A percentile compares a stretch with the other conserved stretches of the same genome.
phyloP scores from a whole-genome alignment of 1,140 invertebrate species.

The Drosophila equinoxialis region DNA sequence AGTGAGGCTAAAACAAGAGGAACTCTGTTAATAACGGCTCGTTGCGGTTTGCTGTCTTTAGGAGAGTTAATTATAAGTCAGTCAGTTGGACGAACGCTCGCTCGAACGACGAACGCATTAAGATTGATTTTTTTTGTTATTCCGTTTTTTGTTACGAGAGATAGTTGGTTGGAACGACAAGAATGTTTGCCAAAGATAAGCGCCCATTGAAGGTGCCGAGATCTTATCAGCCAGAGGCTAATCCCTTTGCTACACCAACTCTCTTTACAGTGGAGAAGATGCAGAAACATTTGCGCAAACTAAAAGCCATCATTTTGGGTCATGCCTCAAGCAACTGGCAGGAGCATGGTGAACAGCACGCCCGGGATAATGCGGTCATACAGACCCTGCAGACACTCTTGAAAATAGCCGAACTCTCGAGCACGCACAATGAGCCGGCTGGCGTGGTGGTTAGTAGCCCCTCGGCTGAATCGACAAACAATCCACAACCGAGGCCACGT shows the following conservation, averaged over 20 bases:
- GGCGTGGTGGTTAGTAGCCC: slow-evolving; percentile 54
- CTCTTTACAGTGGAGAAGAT: slow-evolving; percentile 71
- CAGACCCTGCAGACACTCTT: slow-evolving; percentile 76
- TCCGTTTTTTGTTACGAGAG: slow-evolving; percentile 24
- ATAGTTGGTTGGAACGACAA: slow-evolving; percentile 22
- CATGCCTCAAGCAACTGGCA: slow-evolving; percentile 64
- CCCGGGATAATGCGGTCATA: slow-evolving; percentile 73
- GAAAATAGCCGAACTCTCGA: slow-evolving; percentile 79
- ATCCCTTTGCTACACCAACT: slow-evolving; percentile 31
- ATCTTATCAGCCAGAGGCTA: slow-evolving; percentile 32
- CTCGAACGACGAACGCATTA: slow-evolving; percentile 18
- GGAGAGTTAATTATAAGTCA: slow-evolving; percentile 78
- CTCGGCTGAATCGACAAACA: slow-evolving; percentile 25
- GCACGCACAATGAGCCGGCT: slow-evolving; percentile 53
- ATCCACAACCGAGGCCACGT: slow-evolving; percentile 44
- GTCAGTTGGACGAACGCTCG: slow-evolving; percentile 37
- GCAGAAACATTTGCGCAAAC: slow-evolving; percentile 77
- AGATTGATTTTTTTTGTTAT: slow-evolving; percentile 14
- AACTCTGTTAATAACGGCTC: slow-evolving; percentile 64
- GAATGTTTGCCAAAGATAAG: slow-evolving; percentile 59
- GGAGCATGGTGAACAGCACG: slow-evolving; percentile 68
- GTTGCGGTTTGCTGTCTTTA: slow-evolving; percentile 63
- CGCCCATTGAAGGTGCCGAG: slow-evolving; percentile 1
- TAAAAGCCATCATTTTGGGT: slow-evolving; percentile 69
- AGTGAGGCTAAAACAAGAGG: background rate